Conservation (phyloP, 2,888 invertebrate species). For the Trachelus troglodyta region DNA sequence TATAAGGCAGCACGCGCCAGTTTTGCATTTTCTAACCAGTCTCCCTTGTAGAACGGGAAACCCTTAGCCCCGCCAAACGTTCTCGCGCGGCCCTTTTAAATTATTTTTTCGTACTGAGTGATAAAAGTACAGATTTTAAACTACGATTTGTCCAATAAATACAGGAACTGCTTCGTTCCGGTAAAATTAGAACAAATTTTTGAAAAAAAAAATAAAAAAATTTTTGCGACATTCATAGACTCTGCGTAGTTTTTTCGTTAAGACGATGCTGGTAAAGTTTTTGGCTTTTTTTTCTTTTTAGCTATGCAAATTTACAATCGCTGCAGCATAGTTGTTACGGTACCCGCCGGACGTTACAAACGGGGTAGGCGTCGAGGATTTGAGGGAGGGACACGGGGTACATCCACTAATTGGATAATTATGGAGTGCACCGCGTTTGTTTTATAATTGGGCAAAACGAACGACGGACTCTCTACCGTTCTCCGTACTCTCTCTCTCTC, state of each 20-base stretch:
- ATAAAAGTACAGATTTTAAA: not conserved
- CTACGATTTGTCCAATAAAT: not conserved
- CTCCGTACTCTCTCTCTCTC: slow-evolving; percentile 41
- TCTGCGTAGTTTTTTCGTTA: not conserved
- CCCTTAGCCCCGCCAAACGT: not conserved
- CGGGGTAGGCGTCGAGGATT: slow-evolving; percentile 10
- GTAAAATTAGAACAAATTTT: not conserved
- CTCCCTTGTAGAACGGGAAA: not conserved
- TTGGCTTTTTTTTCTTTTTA: not conserved
- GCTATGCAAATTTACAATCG: not conserved
- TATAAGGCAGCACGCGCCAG: not conserved
- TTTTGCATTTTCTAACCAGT: not conserved
- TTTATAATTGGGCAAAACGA: slow-evolving; percentile 65
- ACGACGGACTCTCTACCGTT: slow-evolving; percentile 30
- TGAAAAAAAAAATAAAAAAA: too few relatives aligned
- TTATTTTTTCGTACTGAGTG: not conserved
- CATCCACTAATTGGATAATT: slow-evolving; percentile 66
- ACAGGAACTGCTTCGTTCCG: not conserved
- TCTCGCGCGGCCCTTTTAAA: not conserved
- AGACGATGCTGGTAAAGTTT: not conserved
- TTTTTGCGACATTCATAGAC: too few relatives aligned
- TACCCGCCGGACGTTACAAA: not conserved
- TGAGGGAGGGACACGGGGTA: slow-evolving; percentile 31
- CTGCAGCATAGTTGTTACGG: not conserved
- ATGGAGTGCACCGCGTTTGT: slow-evolving; percentile 63